These are phyloP conservation scores for Odontesthes bonariensis DNA, from an alignment of 2,113 vertebrate genomes.

Conservation along the genomic window DNA sequence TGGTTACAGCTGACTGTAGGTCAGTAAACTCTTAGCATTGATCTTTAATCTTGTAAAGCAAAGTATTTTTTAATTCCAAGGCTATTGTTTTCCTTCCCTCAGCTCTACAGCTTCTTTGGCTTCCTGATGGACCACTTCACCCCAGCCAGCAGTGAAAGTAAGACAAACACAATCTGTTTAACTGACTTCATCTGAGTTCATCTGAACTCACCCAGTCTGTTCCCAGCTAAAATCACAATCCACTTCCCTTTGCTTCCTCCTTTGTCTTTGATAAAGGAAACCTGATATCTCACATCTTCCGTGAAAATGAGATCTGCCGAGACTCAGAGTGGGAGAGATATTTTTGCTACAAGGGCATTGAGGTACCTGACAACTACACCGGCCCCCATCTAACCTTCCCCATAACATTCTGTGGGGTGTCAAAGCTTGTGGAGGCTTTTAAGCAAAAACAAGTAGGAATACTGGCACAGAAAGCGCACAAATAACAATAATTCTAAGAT, in stretches of 20 bases:
- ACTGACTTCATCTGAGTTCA: background rate
- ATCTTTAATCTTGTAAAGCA: background rate
- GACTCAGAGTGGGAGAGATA: slow-evolving; percentile 83
- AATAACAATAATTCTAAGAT: background rate
- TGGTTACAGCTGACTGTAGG: too few species aligned
- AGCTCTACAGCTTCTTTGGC: slow-evolving; percentile 94
- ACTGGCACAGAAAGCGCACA: background rate
- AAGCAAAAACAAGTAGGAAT: slow-evolving; percentile 90
- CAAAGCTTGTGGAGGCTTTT: slow-evolving; percentile 91
- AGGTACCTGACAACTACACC: slow-evolving; percentile 84
- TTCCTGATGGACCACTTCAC: slow-evolving; percentile 93
- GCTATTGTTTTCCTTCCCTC: slow-evolving; percentile 14
- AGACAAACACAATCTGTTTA: slow-evolving; percentile 63
- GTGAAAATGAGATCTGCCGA: slow-evolving; percentile 79
- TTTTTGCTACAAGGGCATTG: slow-evolving; percentile 85
- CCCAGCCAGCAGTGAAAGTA: slow-evolving; percentile 88
- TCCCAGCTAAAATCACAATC: background rate
- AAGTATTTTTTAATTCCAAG: background rate
- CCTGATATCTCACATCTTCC: slow-evolving; percentile 89
- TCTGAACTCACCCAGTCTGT: background rate
- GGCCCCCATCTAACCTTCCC: slow-evolving; percentile 91
- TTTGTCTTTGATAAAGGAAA: slow-evolving; percentile 79
- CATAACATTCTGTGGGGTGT: slow-evolving; percentile 85
- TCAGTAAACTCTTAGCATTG: background rate
- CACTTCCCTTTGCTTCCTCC: slow-evolving; percentile 3